Evolutionary conservation across 2,797 vertebrate species (phyloP).

Genomic region (Clarias laeviceps): DNA sequence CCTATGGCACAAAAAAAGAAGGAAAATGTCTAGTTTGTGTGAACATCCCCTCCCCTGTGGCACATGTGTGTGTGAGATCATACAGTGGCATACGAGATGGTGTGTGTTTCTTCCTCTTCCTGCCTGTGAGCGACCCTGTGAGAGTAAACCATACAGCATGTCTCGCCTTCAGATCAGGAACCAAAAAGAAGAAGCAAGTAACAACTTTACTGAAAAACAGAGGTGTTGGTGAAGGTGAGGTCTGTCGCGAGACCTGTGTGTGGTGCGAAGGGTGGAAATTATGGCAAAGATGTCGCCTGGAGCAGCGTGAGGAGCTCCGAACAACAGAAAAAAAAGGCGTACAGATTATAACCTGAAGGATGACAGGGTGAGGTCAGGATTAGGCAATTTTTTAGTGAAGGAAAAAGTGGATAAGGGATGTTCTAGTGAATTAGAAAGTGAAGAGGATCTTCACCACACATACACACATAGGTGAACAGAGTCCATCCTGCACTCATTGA

Average conservation of each 20-base stretch:
- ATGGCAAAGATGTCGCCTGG: background rate
- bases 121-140: background rate
- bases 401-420: background rate
- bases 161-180: slow-evolving; percentile 23
- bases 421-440: background rate
- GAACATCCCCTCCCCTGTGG: background rate
- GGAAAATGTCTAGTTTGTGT: background rate
- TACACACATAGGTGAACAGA: background rate
- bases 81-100: background rate
- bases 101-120: slow-evolving; percentile 1
- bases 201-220: background rate
- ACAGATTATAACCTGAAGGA: background rate
- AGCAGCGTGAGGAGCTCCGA: background rate
- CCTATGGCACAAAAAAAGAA: background rate
- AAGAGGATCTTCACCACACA: background rate
- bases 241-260: background rate
- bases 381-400: background rate
- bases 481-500: background rate
- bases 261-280: background rate
- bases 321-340: background rate
- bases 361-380: background rate
- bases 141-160: slow-evolving; percentile 1
- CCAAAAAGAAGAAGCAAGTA: slow-evolving; percentile 14
- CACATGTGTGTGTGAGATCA: background rate
- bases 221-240: background rate